Base-by-base conservation (phyloP, 92 coral and sea anemone species). In the Montipora capitata region DNA sequence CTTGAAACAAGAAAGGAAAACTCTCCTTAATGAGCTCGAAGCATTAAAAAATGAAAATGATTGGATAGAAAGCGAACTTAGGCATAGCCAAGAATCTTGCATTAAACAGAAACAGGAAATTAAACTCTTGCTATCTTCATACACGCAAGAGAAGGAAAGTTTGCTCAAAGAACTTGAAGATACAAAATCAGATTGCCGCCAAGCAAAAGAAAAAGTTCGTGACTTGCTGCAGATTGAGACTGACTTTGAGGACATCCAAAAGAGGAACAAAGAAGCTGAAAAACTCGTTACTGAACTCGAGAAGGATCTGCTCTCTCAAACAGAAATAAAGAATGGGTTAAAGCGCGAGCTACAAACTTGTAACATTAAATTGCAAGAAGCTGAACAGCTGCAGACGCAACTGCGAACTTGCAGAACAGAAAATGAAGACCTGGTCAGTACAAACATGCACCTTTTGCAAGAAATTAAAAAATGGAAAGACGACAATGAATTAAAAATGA, bases 231-330 rank as follows among this genome's bases (percentile, higher is more conserved):
- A 88, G 54, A 57, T 88, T 20, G 89, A 88, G 40, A 48, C 79
- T 14, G 75, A 83, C 20, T 69, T 82, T 54, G 92, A 93, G 2
- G 86, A 84, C n/a, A 76, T 95, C 54, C 95, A 86, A 17, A 83
- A 90, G 88, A 94, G 79, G 54, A 93, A 89, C 12, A 66, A 35
- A 70, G 94, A 95, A 35, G 97, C 94, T 38, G 99, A 97, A 83
- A 92, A 89, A 52, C 91, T 94, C 41, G 85, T 97, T 27, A 78
- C 83, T 3, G 97, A 95, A 75, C 91, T 97, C 4, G 98, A 97
- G 39, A 95, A 94, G 8, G 96, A 97, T 40, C 40, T 95, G 72
- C 57, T 92, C 57, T 96, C 93, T 15, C 94, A 95, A 73, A 88
- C 95, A 2, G 93, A 91, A 35, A 90, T 82, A 72, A 95, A 93